These are phyloP conservation scores for Holcopasites calliopsidis DNA, from an alignment of 1,140 invertebrate genomes.

Conservation along the genomic window DNA sequence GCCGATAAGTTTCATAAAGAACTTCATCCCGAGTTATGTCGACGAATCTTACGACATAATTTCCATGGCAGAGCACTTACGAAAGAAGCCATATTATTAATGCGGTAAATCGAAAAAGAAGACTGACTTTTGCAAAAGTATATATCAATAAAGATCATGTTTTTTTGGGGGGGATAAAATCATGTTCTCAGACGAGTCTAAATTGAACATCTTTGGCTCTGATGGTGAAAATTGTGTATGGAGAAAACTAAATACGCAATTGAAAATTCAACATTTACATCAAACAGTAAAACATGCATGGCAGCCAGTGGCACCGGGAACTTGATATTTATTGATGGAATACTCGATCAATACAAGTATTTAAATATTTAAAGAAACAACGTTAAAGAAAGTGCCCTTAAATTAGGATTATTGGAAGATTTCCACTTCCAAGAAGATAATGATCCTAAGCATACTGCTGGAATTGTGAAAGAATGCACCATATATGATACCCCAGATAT, in stretches of 20 bases:
- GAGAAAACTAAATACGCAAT: not conserved
- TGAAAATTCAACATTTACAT: not conserved
- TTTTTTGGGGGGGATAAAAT: not conserved
- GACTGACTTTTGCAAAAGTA: not conserved
- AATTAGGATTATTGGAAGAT: slow-evolving; percentile 2
- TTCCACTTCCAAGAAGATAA: no score
- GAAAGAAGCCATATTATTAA: not conserved
- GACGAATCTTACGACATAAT: not conserved
- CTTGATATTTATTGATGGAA: not conserved
- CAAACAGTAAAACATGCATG: not conserved
- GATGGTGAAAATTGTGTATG: no score
- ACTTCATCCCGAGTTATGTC: no score
- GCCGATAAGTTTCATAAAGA: not conserved
- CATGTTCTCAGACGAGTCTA: not conserved
- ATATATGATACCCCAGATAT: no score
- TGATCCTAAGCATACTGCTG: no score
- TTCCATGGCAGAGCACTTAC: not conserved
- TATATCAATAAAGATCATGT: not conserved
- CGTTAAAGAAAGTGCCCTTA: not conserved
- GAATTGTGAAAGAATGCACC: no score
- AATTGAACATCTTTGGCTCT: not conserved
- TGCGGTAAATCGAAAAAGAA: not conserved
- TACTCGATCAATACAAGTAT: not conserved
- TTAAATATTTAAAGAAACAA: not conserved
- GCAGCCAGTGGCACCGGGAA: not conserved